Evolutionary conservation across 2,888 invertebrate species (phyloP).

Genomic region (Glomeris marginata): DNA sequence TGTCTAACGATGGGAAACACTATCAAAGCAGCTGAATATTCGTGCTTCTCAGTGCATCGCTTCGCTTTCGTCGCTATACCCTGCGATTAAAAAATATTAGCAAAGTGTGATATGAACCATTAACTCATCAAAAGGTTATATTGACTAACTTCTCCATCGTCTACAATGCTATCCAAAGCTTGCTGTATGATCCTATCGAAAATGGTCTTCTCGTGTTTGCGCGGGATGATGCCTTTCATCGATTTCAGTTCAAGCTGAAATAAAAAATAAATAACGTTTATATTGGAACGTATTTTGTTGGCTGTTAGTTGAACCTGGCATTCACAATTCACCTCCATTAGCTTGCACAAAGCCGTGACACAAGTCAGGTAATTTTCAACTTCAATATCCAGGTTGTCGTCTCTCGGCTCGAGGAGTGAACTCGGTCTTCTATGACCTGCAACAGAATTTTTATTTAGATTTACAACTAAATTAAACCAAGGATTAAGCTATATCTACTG

Average conservation of each 20-base stretch:
- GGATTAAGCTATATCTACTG: neutral
- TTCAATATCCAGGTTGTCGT: slow-evolving; percentile 34
- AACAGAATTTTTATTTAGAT: neutral
- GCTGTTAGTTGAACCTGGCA: neutral
- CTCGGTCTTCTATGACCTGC: slow-evolving; percentile 17
- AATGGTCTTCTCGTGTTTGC: slow-evolving; percentile 62
- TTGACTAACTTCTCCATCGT: slow-evolving; percentile 58
- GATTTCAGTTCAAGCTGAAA: slow-evolving; percentile 56
- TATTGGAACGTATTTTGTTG: neutral
- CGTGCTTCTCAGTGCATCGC: slow-evolving; percentile 57
- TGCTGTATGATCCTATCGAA: slow-evolving; percentile 69
- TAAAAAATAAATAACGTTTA: slow-evolving; percentile 5
- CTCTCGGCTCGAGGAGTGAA: slow-evolving; percentile 14
- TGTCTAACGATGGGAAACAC: slow-evolving; percentile 71
- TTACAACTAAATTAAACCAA: neutral
- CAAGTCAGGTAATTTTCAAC: slow-evolving; percentile 68
- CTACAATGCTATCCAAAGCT: slow-evolving; percentile 67
- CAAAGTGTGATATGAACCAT: neutral
- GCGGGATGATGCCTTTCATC: slow-evolving; percentile 69
- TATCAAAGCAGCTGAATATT: slow-evolving; percentile 61
- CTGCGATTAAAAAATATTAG: slow-evolving; percentile 28
- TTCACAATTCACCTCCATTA: slow-evolving; percentile 46
- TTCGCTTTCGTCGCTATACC: slow-evolving; percentile 57
- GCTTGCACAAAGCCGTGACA: slow-evolving; percentile 62
- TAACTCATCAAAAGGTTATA: neutral